A percentile compares a stretch with the other conserved stretches of the same genome.
These are phyloP conservation scores for Zelleria hepariella DNA, from an alignment of 2,888 invertebrate species.

Conservation along the genomic window DNA sequence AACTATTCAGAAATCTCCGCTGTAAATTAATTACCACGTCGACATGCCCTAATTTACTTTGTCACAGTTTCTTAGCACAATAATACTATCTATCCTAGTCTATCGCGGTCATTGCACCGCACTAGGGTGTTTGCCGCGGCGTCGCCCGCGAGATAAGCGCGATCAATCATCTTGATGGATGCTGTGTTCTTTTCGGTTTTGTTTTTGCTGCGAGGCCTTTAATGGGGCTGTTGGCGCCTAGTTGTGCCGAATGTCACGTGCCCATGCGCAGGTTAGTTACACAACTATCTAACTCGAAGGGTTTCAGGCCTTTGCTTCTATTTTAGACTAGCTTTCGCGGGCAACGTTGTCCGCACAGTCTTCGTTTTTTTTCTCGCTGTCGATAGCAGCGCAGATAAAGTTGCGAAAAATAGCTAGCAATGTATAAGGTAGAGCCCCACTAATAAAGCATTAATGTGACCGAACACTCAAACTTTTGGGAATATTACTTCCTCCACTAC, in stretches of 20 bases:
- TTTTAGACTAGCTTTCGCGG: not conserved
- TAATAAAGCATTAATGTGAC: too few relatives aligned
- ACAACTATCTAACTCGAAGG: not conserved
- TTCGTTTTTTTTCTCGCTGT: too few relatives aligned
- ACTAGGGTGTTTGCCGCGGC: constrained; percentile 20
- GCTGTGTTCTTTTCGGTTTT: constrained; percentile 22
- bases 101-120: constrained; percentile 6
- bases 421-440: too few relatives aligned
- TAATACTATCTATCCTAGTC: constrained; percentile 22
- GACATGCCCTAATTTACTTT: constrained; percentile 27
- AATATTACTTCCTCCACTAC: too few relatives aligned
- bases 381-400: too few relatives aligned
- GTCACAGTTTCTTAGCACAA: constrained; percentile 37
- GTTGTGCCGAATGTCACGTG: not conserved
- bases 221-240: not conserved
- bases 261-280: not conserved
- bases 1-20: constrained; percentile 4
- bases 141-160: constrained; percentile 15
- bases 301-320: not conserved
- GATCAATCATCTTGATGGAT: constrained; percentile 60
- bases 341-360: too few relatives aligned
- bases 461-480: too few relatives aligned
- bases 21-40: constrained; percentile 30
- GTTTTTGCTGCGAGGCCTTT: not conserved
- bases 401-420: too few relatives aligned